Percentiles rank a stretch among this genome's conserved stretches.
Evolutionary conservation across 2,797 vertebrate genomes (phyloP).

Genomic region (Paramormyrops hopkinsi): DNA sequence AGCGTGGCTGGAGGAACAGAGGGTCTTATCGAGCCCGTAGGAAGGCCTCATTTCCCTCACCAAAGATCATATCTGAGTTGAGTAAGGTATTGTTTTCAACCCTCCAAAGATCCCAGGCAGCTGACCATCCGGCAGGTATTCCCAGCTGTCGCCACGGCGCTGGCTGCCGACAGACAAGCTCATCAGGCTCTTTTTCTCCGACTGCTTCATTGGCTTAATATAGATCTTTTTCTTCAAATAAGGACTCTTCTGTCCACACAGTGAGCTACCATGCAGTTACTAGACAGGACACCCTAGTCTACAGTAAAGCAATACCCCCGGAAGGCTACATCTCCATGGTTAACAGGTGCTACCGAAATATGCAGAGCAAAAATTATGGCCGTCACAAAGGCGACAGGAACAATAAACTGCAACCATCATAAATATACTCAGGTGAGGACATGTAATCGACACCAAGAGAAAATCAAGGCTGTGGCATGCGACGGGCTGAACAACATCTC

Average conservation of each 20-base stretch:
- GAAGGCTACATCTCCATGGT: constrained; percentile 24
- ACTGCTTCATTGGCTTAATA: constrained; percentile 45
- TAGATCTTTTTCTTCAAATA: constrained; percentile 31
- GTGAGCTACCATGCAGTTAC: background rate
- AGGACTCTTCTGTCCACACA: constrained; percentile 7
- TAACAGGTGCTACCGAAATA: constrained; percentile 46
- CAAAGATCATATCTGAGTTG: constrained; percentile 17
- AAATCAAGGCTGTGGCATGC: background rate
- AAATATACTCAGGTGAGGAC: constrained; percentile 44
- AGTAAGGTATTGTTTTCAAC: constrained; percentile 9
- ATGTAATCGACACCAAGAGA: constrained; percentile 34
- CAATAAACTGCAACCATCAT: constrained; percentile 26
- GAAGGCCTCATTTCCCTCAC: constrained; percentile 64
- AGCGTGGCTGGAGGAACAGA: background rate
- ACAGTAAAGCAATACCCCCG: background rate
- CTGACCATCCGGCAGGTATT: constrained; percentile 62
- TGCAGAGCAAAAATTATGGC: constrained; percentile 32
- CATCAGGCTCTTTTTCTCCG: constrained; percentile 41
- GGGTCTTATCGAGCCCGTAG: constrained; percentile 34
- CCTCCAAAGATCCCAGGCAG: constrained; percentile 45
- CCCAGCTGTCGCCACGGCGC: constrained; percentile 63
- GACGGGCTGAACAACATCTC: background rate
- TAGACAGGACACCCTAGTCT: background rate
- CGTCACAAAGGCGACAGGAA: constrained; percentile 29
- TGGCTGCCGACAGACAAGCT: constrained; percentile 60